These are phyloP conservation scores for Nineta flava DNA, from an alignment of 2,888 invertebrate genomes.

Conservation along the genomic window DNA sequence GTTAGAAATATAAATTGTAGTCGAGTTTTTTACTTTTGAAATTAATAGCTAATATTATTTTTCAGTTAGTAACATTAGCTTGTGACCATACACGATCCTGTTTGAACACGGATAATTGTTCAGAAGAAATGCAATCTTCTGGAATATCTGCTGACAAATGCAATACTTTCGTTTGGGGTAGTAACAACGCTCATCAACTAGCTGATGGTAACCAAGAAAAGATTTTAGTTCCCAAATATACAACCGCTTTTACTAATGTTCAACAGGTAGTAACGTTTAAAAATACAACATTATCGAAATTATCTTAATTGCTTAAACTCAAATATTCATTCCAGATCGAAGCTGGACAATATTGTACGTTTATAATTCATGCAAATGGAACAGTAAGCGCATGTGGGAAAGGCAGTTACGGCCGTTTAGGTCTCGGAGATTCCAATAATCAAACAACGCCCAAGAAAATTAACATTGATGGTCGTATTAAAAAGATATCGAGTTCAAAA, in stretches of 20 bases:
- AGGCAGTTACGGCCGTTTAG: constrained; percentile 45
- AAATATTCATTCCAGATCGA: constrained; percentile 28
- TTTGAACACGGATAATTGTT: constrained; percentile 17
- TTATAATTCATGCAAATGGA: constrained; percentile 39
- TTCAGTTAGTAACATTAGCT: constrained; percentile 26
- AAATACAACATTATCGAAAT: neutral
- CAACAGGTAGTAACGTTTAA: constrained; percentile 29
- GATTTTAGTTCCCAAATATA: constrained; percentile 36
- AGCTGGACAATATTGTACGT: constrained; percentile 48
- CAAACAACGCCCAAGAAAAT: constrained; percentile 38
- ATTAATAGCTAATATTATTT: too few species aligned
- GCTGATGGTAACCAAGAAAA: constrained; percentile 44
- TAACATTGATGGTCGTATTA: constrained; percentile 32
- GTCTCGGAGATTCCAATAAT: constrained; percentile 43
- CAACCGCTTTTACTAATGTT: constrained; percentile 37
- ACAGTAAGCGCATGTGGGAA: constrained; percentile 43
- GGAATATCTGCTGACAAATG: constrained; percentile 21
- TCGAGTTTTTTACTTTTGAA: too few species aligned
- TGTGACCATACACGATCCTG: constrained; percentile 25
- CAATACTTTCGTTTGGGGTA: constrained; percentile 47
- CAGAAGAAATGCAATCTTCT: constrained; percentile 9
- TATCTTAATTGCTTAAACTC: neutral
- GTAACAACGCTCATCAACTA: constrained; percentile 45
- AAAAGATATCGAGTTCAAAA: constrained; percentile 35
- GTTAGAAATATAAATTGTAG: too few species aligned